Conservation (phyloP, 2,113 vertebrate species). For the Australoheros scitulus region DNA sequence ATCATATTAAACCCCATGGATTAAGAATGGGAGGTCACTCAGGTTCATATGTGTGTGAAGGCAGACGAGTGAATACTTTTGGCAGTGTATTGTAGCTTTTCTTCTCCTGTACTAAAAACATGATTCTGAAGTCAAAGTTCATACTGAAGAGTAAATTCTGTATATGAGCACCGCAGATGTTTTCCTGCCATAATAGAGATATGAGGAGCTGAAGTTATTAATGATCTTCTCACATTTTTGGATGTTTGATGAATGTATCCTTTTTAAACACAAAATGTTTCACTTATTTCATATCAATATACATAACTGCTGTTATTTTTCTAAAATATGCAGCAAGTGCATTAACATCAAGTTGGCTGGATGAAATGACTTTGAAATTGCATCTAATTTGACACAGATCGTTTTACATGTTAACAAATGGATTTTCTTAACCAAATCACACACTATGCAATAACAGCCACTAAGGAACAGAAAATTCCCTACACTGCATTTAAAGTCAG, state of each 20-base stretch:
- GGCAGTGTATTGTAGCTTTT: neutral
- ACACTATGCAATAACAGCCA: neutral
- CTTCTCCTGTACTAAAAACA: neutral
- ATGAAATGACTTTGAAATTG: constrained; percentile 20
- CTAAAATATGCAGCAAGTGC: constrained; percentile 10
- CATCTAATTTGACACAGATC: constrained; percentile 40
- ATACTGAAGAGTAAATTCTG: neutral
- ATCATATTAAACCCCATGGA: too few species aligned
- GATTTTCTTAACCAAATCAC: constrained; percentile 22
- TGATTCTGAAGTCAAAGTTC: neutral
- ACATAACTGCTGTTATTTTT: neutral
- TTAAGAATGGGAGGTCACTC: too few species aligned
- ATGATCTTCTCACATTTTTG: neutral
- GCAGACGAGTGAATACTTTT: too few species aligned
- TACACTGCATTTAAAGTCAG: constrained; percentile 39
- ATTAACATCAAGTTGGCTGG: constrained; percentile 1
- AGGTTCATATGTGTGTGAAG: too few species aligned
- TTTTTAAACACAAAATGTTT: neutral
- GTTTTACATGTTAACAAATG: constrained; percentile 45
- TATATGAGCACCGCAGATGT: neutral
- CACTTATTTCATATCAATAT: neutral
- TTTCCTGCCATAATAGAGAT: neutral
- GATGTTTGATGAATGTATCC: neutral
- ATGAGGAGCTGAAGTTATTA: neutral
- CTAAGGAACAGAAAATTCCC: constrained; percentile 15